Conservation (phyloP, 2,113 vertebrate species). For the Spea multiplicata region DNA sequence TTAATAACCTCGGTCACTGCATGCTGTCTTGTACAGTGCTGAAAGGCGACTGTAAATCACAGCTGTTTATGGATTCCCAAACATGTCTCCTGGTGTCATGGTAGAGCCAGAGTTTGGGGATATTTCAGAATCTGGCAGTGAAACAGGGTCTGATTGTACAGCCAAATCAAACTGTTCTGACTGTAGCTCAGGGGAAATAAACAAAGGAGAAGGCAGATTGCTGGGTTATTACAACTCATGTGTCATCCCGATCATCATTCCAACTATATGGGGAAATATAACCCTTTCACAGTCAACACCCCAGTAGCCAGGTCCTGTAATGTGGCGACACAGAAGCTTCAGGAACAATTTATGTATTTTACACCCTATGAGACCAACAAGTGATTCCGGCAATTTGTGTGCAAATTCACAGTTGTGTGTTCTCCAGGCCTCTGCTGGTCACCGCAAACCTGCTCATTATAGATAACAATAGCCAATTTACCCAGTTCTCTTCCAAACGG, state of each 20-base stretch:
- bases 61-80: slow-evolving; percentile 40
- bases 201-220: slow-evolving; percentile 45
- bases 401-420: neutral
- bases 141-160: slow-evolving; percentile 38
- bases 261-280: slow-evolving; percentile 28
- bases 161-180: slow-evolving; percentile 46
- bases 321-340: neutral
- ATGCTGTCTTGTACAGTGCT: slow-evolving; percentile 4
- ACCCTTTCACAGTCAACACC: slow-evolving; percentile 4
- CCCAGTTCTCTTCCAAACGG: neutral
- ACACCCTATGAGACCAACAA: slow-evolving; percentile 1
- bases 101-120: slow-evolving; percentile 14
- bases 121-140: slow-evolving; percentile 32
- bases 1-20: slow-evolving; percentile 7
- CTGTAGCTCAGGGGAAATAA: slow-evolving; percentile 45
- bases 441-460: slow-evolving; percentile 19
- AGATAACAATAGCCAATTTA: slow-evolving; percentile 25
- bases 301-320: neutral
- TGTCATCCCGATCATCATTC: slow-evolving; percentile 37
- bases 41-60: slow-evolving; percentile 18
- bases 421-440: slow-evolving; percentile 14
- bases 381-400: slow-evolving; percentile 12
- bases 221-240: slow-evolving; percentile 36
- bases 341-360: neutral
- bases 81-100: slow-evolving; percentile 14